These are phyloP conservation scores for Nixonia krombeini DNA, from an alignment of 1,140 invertebrate genomes.

Conservation along the genomic window DNA sequence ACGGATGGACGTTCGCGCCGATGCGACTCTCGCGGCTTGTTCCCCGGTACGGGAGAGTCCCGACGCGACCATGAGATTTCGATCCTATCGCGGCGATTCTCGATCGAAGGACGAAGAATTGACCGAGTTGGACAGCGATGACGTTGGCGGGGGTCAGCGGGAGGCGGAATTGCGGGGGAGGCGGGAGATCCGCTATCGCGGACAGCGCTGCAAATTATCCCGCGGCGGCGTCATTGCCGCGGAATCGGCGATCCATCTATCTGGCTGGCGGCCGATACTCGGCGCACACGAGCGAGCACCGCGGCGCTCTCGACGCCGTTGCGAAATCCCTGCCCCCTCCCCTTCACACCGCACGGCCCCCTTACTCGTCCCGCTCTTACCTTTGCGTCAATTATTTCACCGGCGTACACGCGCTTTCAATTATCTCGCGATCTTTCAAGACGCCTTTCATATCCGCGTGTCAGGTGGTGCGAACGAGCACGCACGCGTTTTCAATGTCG, in stretches of 20 bases:
- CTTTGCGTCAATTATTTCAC: too few species aligned
- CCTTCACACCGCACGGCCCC: too few species aligned
- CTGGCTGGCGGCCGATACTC: too few species aligned
- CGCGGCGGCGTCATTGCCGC: conserved; percentile 11
- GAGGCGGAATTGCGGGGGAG: too few species aligned
- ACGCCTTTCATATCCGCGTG: too few species aligned
- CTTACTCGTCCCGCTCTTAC: too few species aligned
- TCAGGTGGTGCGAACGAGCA: too few species aligned
- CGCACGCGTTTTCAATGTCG: too few species aligned
- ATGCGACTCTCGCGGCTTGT: conserved; percentile 38
- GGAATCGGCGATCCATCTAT: conserved; percentile 1
- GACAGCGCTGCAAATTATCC: conserved; percentile 28
- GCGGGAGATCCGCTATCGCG: background rate
- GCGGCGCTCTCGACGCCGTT: too few species aligned
- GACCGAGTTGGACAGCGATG: conserved; percentile 51
- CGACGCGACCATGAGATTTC: conserved; percentile 49
- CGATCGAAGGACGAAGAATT: conserved; percentile 50
- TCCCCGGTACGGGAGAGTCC: conserved; percentile 51
- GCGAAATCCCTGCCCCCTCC: background rate
- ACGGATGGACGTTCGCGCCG: conserved; percentile 39
- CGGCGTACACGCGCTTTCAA: too few species aligned
- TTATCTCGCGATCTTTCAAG: too few species aligned
- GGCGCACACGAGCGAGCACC: background rate
- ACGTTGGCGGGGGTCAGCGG: too few species aligned
- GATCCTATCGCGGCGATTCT: conserved; percentile 50